These are phyloP conservation scores for Sinocyclocheilus anshuiensis DNA, from an alignment of 2,113 vertebrate genomes.

Conservation along the genomic window DNA sequence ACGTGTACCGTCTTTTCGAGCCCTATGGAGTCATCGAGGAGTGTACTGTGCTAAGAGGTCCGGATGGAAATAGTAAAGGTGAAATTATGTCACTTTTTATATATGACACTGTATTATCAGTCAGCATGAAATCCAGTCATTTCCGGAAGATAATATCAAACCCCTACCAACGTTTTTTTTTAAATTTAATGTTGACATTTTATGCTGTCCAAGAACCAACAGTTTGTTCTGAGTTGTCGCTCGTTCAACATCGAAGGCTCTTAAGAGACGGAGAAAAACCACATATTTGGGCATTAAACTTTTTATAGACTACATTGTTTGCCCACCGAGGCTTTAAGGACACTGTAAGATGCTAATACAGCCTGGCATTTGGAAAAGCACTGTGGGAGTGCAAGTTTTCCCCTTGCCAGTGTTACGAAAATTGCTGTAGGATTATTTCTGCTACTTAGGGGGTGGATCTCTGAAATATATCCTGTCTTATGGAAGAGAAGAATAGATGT, in stretches of 20 bases:
- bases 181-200: background rate
- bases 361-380: slow-evolving; percentile 67
- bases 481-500: slow-evolving; percentile 66
- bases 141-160: background rate
- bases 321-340: slow-evolving; percentile 52
- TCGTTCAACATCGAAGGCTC: slow-evolving; percentile 18
- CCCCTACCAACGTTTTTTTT: background rate
- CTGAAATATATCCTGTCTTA: slow-evolving; percentile 64
- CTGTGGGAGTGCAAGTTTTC: slow-evolving; percentile 65
- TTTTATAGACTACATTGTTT: slow-evolving; percentile 50
- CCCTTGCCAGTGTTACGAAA: slow-evolving; percentile 67
- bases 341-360: slow-evolving; percentile 66
- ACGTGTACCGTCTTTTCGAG: slow-evolving; percentile 96
- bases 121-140: background rate
- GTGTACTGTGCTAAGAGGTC: slow-evolving; percentile 95
- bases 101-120: background rate
- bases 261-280: slow-evolving; percentile 31
- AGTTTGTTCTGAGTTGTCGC: background rate
- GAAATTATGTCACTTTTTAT: slow-evolving; percentile 49
- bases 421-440: slow-evolving; percentile 72
- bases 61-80: slow-evolving; percentile 99
- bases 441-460: slow-evolving; percentile 61
- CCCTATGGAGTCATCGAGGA: slow-evolving; percentile 98
- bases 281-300: slow-evolving; percentile 38
- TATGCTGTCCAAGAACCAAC: background rate